Evolutionary conservation across 2,888 invertebrate species (phyloP).

Genomic region (Hypselothyrea guttata): DNA sequence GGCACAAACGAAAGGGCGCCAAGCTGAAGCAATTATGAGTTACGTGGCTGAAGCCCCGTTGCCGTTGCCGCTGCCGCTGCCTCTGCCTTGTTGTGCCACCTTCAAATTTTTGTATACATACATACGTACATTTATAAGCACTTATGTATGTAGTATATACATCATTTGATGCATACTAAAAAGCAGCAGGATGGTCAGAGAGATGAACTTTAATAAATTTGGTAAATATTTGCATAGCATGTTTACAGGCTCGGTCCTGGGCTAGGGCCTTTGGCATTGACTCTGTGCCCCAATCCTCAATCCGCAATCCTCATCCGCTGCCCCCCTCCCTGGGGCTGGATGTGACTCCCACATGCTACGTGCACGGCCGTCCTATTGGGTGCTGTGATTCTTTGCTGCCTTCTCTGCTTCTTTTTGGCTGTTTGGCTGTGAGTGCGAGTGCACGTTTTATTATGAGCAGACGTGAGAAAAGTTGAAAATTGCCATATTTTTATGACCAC

Average conservation of each 20-base stretch:
- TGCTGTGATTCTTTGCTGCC: conserved; percentile 55
- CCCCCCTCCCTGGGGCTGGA: neutral
- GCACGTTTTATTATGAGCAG: conserved; percentile 67
- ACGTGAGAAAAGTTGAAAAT: conserved; percentile 71
- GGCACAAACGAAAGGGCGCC: conserved; percentile 16
- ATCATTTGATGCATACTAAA: conserved; percentile 39
- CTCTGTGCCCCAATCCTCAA: conserved; percentile 16
- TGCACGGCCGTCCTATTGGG: conserved; percentile 49
- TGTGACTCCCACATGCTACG: conserved; percentile 44
- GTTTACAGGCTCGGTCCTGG: conserved; percentile 52
- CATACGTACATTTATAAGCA: conserved; percentile 3
- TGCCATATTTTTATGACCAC: conserved; percentile 70
- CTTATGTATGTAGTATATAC: conserved; percentile 8
- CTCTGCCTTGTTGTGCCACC: conserved; percentile 28
- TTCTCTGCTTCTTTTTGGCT: conserved; percentile 3
- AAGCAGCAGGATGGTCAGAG: conserved; percentile 36
- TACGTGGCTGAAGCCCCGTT: conserved; percentile 35
- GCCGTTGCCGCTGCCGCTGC: too few relatives aligned
- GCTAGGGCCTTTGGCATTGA: conserved; percentile 35
- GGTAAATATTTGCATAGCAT: conserved; percentile 65
- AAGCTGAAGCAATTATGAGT: conserved; percentile 50
- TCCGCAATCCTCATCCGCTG: neutral
- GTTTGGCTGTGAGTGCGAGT: conserved; percentile 45
- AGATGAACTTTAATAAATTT: conserved; percentile 66
- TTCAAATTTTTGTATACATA: conserved; percentile 26